Evolutionary conservation across 2,888 invertebrate species (phyloP).

Genomic region (Noctua janthina): DNA sequence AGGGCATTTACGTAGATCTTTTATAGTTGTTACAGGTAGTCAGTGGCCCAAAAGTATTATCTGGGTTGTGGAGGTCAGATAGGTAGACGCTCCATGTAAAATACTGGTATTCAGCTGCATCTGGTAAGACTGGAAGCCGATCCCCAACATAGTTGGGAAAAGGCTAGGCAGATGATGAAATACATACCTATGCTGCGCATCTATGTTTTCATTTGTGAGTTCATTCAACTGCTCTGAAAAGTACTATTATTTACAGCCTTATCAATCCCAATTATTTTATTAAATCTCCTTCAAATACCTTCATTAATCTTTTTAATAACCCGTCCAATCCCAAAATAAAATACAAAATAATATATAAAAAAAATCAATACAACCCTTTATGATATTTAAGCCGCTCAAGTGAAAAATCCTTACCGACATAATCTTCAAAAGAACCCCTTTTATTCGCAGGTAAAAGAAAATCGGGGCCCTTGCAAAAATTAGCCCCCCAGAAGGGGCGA

Average conservation of each 20-base stretch:
- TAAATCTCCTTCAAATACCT: neutral
- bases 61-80: too few relatives aligned
- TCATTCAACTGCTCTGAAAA: neutral
- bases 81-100: too few relatives aligned
- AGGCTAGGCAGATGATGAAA: too few relatives aligned
- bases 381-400: slow-evolving; percentile 70
- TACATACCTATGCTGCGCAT: too few relatives aligned
- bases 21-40: too few relatives aligned
- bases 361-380: slow-evolving; percentile 59
- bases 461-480: slow-evolving; percentile 86
- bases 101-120: too few relatives aligned
- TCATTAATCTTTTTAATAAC: slow-evolving; percentile 12
- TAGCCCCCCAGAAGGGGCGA: slow-evolving; percentile 70
- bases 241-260: too few relatives aligned
- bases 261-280: neutral
- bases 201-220: neutral
- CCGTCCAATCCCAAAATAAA: slow-evolving; percentile 36
- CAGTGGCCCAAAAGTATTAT: too few relatives aligned
- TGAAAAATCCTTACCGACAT: slow-evolving; percentile 73
- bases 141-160: too few relatives aligned
- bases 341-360: slow-evolving; percentile 51
- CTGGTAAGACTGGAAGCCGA: too few relatives aligned
- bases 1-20: too few relatives aligned
- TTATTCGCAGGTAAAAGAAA: slow-evolving; percentile 84
- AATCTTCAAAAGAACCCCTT: slow-evolving; percentile 79